These are phyloP conservation scores for Andrena fulva DNA, from an alignment of 2,888 invertebrate genomes.

Conservation along the genomic window DNA sequence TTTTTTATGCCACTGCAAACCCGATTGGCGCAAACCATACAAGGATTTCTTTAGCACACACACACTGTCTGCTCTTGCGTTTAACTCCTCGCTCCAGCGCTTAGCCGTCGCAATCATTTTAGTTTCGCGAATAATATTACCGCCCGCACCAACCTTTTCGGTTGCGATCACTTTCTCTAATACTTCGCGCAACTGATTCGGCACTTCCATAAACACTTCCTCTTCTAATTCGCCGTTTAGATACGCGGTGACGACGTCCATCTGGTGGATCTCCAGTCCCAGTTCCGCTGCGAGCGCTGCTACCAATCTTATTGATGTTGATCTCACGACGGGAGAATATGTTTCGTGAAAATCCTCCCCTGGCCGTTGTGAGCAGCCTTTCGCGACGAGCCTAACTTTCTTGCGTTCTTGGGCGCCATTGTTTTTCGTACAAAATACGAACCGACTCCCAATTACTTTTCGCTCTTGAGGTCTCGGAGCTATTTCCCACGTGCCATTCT, in stretches of 20 bases:
- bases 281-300: not conserved
- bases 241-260: not conserved
- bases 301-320: not conserved
- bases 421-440: not conserved
- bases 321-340: not conserved
- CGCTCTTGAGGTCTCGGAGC: not conserved
- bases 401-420: not conserved
- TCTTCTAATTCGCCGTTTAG: not conserved
- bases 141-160: not conserved
- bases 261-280: not conserved
- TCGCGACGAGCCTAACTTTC: not conserved
- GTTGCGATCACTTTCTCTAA: not conserved
- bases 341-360: not conserved
- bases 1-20: not conserved
- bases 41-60: not conserved
- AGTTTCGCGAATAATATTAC: not conserved
- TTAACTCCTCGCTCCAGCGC: not conserved
- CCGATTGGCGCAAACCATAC: not conserved
- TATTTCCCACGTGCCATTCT: not conserved
- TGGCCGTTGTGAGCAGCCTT: not conserved
- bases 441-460: not conserved
- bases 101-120: not conserved
- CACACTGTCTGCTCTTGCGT: not conserved
- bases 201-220: not conserved
- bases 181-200: not conserved